These are phyloP conservation scores for Amphipyra tragopoginis DNA, from an alignment of 2,888 invertebrate species.

Conservation along the genomic window DNA sequence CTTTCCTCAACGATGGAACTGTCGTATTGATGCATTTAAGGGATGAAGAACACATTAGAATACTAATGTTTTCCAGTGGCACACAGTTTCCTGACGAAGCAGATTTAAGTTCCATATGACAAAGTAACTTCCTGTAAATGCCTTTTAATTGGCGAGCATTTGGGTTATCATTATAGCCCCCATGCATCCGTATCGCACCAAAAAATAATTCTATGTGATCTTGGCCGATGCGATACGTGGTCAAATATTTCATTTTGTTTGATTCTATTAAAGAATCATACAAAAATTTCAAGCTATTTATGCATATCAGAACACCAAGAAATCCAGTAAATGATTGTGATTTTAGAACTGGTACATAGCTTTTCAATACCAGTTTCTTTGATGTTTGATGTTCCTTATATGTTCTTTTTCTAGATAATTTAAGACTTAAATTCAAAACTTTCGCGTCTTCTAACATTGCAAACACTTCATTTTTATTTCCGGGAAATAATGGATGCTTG, in stretches of 20 bases:
- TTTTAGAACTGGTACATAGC: too few relatives aligned
- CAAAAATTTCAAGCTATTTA: slow-evolving; percentile 24
- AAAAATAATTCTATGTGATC: slow-evolving; percentile 46
- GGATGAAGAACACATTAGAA: slow-evolving; percentile 38
- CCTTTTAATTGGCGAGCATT: slow-evolving; percentile 43
- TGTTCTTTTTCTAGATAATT: slow-evolving; percentile 29
- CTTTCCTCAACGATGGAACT: slow-evolving; percentile 12
- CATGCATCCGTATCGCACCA: slow-evolving; percentile 38
- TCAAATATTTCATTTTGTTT: too few relatives aligned
- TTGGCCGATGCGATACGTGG: slow-evolving; percentile 35
- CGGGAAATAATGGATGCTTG: slow-evolving; percentile 13
- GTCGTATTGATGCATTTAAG: slow-evolving; percentile 37
- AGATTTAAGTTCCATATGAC: slow-evolving; percentile 39
- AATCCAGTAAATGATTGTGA: slow-evolving; percentile 28
- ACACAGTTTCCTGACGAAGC: slow-evolving; percentile 36
- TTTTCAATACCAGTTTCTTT: slow-evolving; percentile 26
- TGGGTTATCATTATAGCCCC: slow-evolving; percentile 40
- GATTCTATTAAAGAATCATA: too few relatives aligned
- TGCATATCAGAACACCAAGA: slow-evolving; percentile 29
- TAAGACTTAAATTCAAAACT: slow-evolving; percentile 25
- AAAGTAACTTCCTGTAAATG: slow-evolving; percentile 39
- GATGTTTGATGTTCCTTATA: slow-evolving; percentile 19
- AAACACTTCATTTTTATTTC: slow-evolving; percentile 20
- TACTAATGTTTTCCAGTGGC: slow-evolving; percentile 41
- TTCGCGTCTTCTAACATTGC: slow-evolving; percentile 21